Base-by-base conservation (phyloP, 2,797 vertebrate genomes). In the Enteromius paludinosus region DNA sequence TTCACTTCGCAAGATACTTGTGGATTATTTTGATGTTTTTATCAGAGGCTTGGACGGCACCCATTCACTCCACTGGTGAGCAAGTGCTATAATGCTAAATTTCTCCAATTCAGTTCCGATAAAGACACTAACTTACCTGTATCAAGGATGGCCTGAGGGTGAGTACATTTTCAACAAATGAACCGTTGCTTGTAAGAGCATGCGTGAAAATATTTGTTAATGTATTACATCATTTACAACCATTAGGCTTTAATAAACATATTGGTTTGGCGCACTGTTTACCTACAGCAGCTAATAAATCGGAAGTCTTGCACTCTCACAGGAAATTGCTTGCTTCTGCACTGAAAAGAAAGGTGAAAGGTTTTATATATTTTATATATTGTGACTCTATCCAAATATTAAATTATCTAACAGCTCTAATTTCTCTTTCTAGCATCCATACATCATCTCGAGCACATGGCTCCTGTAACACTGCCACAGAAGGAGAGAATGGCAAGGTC, bases 401-500 rank as follows among this genome's bases (percentile, higher is more conserved):
- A 0, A 66, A 69, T 43, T 28, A 4, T 11, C 5, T 18, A 12
- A 33, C 25, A 33, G 71, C 49, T 30, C 30, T 54, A 9, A 9
- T 54, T 38, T 10, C 38, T 56, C 61, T 71, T 61, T 52, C n/a
- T 54, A 25, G 56, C 23, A 35, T 23, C 25, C 68, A 18, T 9
- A 15, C 30, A 81, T 66, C 45, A 41, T 82, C 71, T 59, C 47
- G 2, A 76, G 17, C 71, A 35, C 72, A 68, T 73, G 41, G 83
- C 84, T 28, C 25, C 70, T 38, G 45, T 59, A 84, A 69, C 84
- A 73, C 86, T 86, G 74, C 84, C 61, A 89, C 85, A 43, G 18
- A 49, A 28, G 84, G 49, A 87, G 79, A 82, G 47, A 87, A 83
- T 62, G 70, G 71, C 79, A 86, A 87, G 87, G 90, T 90, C 87